Evolutionary conservation across 1,140 invertebrate genomes (phyloP), one percentile per base, ranked within the genome.

Genomic region (Pemphigus obesinymphae): DNA sequence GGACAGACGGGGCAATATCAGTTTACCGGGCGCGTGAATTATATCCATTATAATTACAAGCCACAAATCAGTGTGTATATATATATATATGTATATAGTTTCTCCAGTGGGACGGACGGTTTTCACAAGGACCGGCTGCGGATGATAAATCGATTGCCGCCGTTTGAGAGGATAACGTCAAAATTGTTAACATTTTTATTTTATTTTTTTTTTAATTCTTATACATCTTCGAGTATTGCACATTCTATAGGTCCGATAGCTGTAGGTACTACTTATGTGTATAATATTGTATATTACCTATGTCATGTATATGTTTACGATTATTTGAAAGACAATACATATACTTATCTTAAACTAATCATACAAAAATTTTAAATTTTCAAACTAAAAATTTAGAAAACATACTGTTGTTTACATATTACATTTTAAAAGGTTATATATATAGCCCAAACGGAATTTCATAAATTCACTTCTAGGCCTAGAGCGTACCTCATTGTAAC

Each of bases 101-200:
- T 40, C 37, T 40, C 37, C 37, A 10, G 50, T n/a, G 50, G 68
- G 66, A 70, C 15, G 73, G 50, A 76, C 40, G 70, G 37, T 40
- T 40, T 78, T 40, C 37, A 40, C 37, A 40, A 78, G 55, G 75
- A 76, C 73, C 50, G 45, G 73, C 73, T 55, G 48, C 34, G 66
- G 37, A 76, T 76, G 50, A 78, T 78, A 40, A 78, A 78, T 78
- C 53, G 75, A 78, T 76, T 55, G 73, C 73, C 73, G 73, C 75
- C 55, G 75, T 78, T 78, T 61, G 75, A 78, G 53, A 31, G 75
- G 75, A 78, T 78, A 78, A 78, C 75, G 75, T 78, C 75, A 78
- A 78, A 55, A 78, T 55, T 43, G 50, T 78, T 61, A 61, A 40
- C 53, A 29, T 48, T 72, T 72, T 48, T 72, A 7, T 29, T 48